phyloP scores from a whole-genome alignment of 2,797 vertebrate species.

The Hoplostethus mediterraneus region DNA sequence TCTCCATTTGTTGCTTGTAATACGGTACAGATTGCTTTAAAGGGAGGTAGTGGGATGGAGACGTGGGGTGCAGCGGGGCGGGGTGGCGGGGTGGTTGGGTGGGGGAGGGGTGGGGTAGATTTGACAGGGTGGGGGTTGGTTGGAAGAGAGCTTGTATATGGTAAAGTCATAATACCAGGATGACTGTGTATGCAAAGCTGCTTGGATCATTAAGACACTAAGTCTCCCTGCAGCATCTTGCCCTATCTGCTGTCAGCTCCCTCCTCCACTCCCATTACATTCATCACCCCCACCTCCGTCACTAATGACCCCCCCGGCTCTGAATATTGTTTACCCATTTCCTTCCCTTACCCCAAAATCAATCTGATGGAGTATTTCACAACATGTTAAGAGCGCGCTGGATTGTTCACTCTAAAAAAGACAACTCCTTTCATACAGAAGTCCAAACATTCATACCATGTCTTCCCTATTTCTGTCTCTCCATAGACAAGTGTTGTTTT shows the following conservation, averaged over 20 bases:
- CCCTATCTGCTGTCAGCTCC: constrained; percentile 53
- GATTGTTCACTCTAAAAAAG: background rate
- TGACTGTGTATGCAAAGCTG: constrained; percentile 45
- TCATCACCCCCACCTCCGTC: background rate
- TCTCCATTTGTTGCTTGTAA: constrained; percentile 68
- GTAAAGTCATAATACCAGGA: constrained; percentile 54
- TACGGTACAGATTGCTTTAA: constrained; percentile 62
- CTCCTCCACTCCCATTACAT: constrained; percentile 13
- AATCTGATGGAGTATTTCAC: constrained; percentile 12
- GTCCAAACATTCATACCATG: constrained; percentile 35
- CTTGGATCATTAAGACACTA: constrained; percentile 60
- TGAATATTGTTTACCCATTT: background rate
- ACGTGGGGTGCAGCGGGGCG: background rate
- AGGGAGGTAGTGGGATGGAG: constrained; percentile 35
- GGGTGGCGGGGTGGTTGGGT: background rate
- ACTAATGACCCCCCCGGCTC: background rate
- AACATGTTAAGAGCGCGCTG: constrained; percentile 9
- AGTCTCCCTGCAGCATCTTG: constrained; percentile 50
- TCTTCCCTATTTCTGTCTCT: constrained; percentile 34
- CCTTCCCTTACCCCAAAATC: background rate
- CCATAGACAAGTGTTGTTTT: constrained; percentile 41
- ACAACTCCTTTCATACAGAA: constrained; percentile 30
- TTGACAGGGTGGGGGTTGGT: background rate
- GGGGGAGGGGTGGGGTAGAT: constrained; percentile 2
- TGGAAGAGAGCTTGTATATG: constrained; percentile 23